Conservation (phyloP, 2,888 invertebrate species). For the Lydus trimaculatus region DNA sequence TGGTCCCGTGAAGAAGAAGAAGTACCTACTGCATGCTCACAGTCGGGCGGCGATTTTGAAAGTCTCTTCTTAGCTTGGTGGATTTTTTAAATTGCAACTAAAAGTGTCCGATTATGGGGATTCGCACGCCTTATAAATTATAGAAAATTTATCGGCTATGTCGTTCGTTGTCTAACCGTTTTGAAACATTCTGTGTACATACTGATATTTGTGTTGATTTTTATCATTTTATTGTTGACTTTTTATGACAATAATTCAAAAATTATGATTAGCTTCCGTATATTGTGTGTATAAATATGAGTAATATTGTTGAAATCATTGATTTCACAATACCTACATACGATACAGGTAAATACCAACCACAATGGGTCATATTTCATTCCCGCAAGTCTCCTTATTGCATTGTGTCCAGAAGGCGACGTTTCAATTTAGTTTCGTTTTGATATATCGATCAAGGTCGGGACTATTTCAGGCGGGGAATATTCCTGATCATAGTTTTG, state of each 20-base stretch:
- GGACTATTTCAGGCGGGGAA: not conserved
- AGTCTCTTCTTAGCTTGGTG: constrained; percentile 43
- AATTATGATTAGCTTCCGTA: not conserved
- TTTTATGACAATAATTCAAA: constrained; percentile 2
- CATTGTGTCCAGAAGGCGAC: constrained; percentile 9
- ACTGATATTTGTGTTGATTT: constrained; percentile 47
- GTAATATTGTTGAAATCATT: constrained; percentile 11
- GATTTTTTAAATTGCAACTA: constrained; percentile 34
- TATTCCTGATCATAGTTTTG: not conserved
- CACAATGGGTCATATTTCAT: constrained; percentile 13
- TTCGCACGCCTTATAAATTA: constrained; percentile 49
- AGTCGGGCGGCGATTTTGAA: constrained; percentile 43
- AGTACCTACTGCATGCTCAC: constrained; percentile 16
- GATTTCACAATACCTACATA: constrained; percentile 10
- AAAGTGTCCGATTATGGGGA: constrained; percentile 42
- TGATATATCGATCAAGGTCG: constrained; percentile 9
- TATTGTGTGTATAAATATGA: constrained; percentile 5
- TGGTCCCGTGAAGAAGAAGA: constrained; percentile 32
- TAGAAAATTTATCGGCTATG: constrained; percentile 49
- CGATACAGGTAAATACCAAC: constrained; percentile 12
- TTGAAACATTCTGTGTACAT: constrained; percentile 53
- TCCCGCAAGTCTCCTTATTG: constrained; percentile 10
- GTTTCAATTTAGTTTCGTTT: constrained; percentile 4
- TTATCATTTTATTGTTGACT: constrained; percentile 29
- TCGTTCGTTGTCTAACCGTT: constrained; percentile 46